Evolutionary conservation across 1,140 invertebrate species (phyloP), one percentile per base, ranked within the genome.

Genomic region (Drosophila lini): DNA sequence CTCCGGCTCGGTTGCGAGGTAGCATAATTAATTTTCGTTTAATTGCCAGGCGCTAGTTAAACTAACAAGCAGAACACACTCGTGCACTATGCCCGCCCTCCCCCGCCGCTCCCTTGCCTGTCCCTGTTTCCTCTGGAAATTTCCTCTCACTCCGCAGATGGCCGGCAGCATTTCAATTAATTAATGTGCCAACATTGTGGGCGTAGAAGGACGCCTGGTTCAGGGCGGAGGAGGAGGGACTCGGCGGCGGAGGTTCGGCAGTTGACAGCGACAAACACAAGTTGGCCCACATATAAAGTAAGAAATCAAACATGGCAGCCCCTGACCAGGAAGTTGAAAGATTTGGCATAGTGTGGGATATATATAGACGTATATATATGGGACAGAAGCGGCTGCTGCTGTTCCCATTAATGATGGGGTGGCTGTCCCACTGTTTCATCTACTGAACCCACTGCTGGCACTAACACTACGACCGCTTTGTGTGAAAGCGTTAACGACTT

Each of bases 101-200:
- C 15, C n/a, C 9, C 15, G 45, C 11, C 25, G 22, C 45, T 32
- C 44, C 6, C 41, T 8, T 2, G 25, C 8, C n/a, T 31, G 47
- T 5, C 47, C 25, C 25, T 31, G 28, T 50, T 50, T 50, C 9
- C 45, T 28, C 47, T 36, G 34, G 6, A 31, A 28, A 10, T n/a
- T 59, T 22, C 44, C 52, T 41, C 69, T 41, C 34, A 11, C 59
- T 64, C 40, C 32, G 36, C 32, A 44, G 25, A 75, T 56, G 42
- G 79, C 82, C 83, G 63, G 76, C 80, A 88, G 82, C 82, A 80
- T 86, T 86, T 86, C 82, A 88, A 86, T 86, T 86, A 86, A 86
- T 86, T 88, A 86, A 86, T 86, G 83, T 86, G 76, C 83, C 82
- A 86, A 88, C 82, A 86, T 88, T 85, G 83, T 88, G 82, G 79